Evolutionary conservation across 2,888 invertebrate species (phyloP), one percentile per base, ranked within the genome.

Genomic region (Oxyteleia sp.): DNA sequence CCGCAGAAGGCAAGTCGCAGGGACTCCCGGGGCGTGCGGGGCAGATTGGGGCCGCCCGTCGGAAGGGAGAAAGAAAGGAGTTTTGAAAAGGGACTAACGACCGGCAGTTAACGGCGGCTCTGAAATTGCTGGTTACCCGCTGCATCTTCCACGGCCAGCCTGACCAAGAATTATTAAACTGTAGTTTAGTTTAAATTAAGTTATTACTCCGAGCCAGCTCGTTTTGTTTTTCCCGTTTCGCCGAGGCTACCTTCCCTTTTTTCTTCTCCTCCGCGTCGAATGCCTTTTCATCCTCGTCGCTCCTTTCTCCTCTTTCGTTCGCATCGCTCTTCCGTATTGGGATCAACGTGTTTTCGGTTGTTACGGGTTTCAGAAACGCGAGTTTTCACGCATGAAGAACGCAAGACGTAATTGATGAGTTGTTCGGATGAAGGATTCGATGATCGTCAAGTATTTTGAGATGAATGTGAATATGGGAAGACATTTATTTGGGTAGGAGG

Each of bases 151-250:
- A 88, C 92, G 89, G 90, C 89, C 91, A 88, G 90, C 90, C 88
- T 88, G 90, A 88, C 88, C 88, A 89, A 91, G 93, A 93, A 93
- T 93, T 93, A 93, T 93, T 93, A 93, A 93, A 93, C 93, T 93
- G 93, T 93, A 93, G 93, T 93, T 93, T 93, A 93, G 93, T 93
- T 93, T 93, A 93, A 93, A 93, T 93, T 93, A 93, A 93, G 93
- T 93, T 93, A 93, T 93, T 93, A 93, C 93, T 91, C 91, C 87
- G 87, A 88, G 91, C 89, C 89, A 87, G 89, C 87, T 87, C 87
- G 89, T 89, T 90, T 91, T 91, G 88, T 90, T 91, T 87, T 87
- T 89, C 88, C 86, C 85, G 72, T 86, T 86, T 85, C 75, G 64
- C 76, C 76, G 80, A 68, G 66, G 71, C 84, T 78, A 64, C 71